phyloP scores from a whole-genome alignment of 2,888 invertebrate genomes.

The Drosophila anceps region DNA sequence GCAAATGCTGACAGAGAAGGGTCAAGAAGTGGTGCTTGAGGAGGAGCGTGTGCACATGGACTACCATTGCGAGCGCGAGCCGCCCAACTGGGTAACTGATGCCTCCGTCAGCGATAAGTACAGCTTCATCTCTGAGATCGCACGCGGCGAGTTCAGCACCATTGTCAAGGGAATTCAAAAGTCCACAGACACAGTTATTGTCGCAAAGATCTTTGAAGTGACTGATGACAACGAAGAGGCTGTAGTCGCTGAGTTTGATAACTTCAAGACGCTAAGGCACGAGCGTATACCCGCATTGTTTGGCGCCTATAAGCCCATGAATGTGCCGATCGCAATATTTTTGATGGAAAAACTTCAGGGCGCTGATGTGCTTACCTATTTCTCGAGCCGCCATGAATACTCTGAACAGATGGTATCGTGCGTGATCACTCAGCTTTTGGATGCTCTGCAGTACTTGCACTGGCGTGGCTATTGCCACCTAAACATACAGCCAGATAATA shows the following conservation, averaged over 20 bases:
- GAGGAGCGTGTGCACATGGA: slow-evolving; percentile 89
- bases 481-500: slow-evolving; percentile 97
- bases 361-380: slow-evolving; percentile 95
- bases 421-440: slow-evolving; percentile 93
- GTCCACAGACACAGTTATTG: slow-evolving; percentile 90
- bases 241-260: slow-evolving; percentile 93
- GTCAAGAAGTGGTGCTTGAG: slow-evolving; percentile 89
- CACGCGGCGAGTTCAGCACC: slow-evolving; percentile 94
- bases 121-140: slow-evolving; percentile 94
- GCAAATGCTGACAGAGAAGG: slow-evolving; percentile 94
- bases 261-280: slow-evolving; percentile 92
- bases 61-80: slow-evolving; percentile 91
- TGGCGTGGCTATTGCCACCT: slow-evolving; percentile 96
- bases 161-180: slow-evolving; percentile 93
- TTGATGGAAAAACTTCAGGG: slow-evolving; percentile 95
- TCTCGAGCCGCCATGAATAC: slow-evolving; percentile 95
- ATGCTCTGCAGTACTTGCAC: slow-evolving; percentile 97
- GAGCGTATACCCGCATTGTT: slow-evolving; percentile 93
- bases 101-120: slow-evolving; percentile 90
- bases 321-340: slow-evolving; percentile 89
- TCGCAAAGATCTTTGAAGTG: slow-evolving; percentile 93
- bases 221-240: slow-evolving; percentile 88
- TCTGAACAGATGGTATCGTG: slow-evolving; percentile 96
- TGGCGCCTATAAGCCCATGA: slow-evolving; percentile 90
- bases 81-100: slow-evolving; percentile 90